phyloP scores from a whole-genome alignment of 1,140 invertebrate species.

The Drosophila pandora region DNA sequence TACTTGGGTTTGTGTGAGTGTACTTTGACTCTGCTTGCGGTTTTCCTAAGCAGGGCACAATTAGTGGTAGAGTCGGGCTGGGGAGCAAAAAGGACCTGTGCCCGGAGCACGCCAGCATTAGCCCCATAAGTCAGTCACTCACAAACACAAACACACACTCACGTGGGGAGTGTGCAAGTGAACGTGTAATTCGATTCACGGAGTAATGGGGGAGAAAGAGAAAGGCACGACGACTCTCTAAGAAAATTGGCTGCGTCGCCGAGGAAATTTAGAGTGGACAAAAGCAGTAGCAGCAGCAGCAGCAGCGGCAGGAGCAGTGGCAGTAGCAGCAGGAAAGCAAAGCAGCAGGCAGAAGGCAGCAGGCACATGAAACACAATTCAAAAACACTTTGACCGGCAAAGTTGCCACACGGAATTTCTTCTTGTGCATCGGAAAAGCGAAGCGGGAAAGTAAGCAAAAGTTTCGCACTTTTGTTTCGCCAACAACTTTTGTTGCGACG shows the following conservation, averaged over 20 bases:
- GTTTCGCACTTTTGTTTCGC: constrained; percentile 59
- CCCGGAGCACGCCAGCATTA: constrained; percentile 63
- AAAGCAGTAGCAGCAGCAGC: constrained; percentile 27
- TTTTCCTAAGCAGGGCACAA: constrained; percentile 69
- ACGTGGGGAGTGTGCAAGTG: constrained; percentile 23
- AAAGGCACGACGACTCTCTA: constrained; percentile 52
- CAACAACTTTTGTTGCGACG: constrained; percentile 58
- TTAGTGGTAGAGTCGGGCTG: constrained; percentile 36
- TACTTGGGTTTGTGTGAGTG: constrained; percentile 3
- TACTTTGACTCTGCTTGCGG: constrained; percentile 23
- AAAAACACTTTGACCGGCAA: constrained; percentile 83
- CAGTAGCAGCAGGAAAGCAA: constrained; percentile 10
- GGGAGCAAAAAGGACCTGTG: constrained; percentile 8
- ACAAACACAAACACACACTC: constrained; percentile 38
- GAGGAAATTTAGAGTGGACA: constrained; percentile 78
- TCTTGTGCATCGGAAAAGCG: constrained; percentile 57
- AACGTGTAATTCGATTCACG: constrained; percentile 72
- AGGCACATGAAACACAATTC: constrained; percentile 79
- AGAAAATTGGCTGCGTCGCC: constrained; percentile 71
- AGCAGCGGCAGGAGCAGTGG: background rate
- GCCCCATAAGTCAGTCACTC: constrained; percentile 76
- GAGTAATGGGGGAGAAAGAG: constrained; percentile 38
- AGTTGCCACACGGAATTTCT: constrained; percentile 82
- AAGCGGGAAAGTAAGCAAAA: constrained; percentile 54
- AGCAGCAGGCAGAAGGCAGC: constrained; percentile 36